These are phyloP conservation scores for Amblyjoppa fuscipennis DNA, from an alignment of 2,888 invertebrate genomes.

Conservation along the genomic window DNA sequence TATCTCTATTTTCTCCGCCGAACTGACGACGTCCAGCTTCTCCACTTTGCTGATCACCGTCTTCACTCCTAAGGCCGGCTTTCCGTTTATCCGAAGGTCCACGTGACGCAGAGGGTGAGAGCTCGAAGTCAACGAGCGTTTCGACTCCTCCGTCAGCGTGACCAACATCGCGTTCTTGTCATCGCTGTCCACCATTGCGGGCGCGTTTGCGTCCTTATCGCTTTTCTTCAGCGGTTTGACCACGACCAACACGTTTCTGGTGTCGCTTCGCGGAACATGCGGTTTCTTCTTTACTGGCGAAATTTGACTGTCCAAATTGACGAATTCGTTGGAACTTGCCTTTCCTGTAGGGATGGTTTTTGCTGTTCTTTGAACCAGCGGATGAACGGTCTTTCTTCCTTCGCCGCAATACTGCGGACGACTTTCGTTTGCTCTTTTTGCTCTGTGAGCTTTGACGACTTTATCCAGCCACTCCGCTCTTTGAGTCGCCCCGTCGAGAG, in stretches of 20 bases:
- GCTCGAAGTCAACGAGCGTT: constrained; percentile 26
- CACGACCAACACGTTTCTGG: constrained; percentile 71
- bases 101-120: constrained; percentile 63
- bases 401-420: neutral
- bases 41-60: constrained; percentile 67
- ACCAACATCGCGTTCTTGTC: constrained; percentile 56
- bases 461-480: constrained; percentile 66
- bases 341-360: neutral
- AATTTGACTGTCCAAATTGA: neutral
- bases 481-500: constrained; percentile 39
- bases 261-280: neutral
- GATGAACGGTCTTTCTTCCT: constrained; percentile 14
- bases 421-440: constrained; percentile 3
- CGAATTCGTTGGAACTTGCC: neutral
- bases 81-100: constrained; percentile 75
- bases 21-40: constrained; percentile 71
- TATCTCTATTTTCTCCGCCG: constrained; percentile 75
- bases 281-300: constrained; percentile 8
- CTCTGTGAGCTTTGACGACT: constrained; percentile 41
- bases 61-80: constrained; percentile 70
- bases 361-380: constrained; percentile 20
- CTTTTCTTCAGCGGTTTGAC: constrained; percentile 25
- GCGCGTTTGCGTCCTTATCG: neutral
- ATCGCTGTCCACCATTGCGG: neutral
- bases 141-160: constrained; percentile 61